Evolutionary conservation across 2,113 vertebrate genomes (phyloP), one percentile per base, ranked within the genome.

Genomic region (Herpetotheres cachinnans): DNA sequence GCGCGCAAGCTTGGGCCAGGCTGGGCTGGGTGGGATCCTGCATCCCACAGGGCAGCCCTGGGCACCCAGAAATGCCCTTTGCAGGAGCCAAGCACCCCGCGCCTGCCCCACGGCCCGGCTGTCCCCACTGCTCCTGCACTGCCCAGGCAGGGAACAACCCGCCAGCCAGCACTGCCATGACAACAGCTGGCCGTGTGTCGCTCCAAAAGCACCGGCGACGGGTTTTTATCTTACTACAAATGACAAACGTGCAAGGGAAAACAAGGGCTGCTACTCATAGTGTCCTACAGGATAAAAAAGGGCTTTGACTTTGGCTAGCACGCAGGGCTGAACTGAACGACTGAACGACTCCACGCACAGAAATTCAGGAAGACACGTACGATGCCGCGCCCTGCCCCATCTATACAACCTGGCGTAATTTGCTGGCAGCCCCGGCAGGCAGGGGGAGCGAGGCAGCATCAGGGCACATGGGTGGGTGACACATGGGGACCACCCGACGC

Each of bases 381-480:
- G 0, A 15, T 47, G 47, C 32, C 50, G 32, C 3, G 3, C 8
- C 16, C 16, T 1, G 13, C 2, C 13, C 18, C n/a, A 18, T 2
- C 49, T 54, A 15, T 9, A n/a, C 63, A 7, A 25, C 4, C 2
- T 3, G 54, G 71, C 76, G 46, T 46, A 3, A 6, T 10, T 6
- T 14, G 20, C 40, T 18, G 56, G 25, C 50, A 65, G 38, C 11
- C 32, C 14, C 16, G 3, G 12, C 2, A 24, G 46, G 18, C 30
- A 55, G 32, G 22, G n/a, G 34, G 13, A 79, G 50, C 1, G 0
- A 25, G 40, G 62, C 62, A 81, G 52, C 62, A 50, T 16, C 2
- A 7, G 61, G 24, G n/a, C 15, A 22, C 44, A 2, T 1, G 27
- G 47, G 6, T 20, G 21, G 67, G 22, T 22, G 56, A 61, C 9